Conservation (phyloP, 2,113 vertebrate species). For the Circaetus cinerascens region DNA sequence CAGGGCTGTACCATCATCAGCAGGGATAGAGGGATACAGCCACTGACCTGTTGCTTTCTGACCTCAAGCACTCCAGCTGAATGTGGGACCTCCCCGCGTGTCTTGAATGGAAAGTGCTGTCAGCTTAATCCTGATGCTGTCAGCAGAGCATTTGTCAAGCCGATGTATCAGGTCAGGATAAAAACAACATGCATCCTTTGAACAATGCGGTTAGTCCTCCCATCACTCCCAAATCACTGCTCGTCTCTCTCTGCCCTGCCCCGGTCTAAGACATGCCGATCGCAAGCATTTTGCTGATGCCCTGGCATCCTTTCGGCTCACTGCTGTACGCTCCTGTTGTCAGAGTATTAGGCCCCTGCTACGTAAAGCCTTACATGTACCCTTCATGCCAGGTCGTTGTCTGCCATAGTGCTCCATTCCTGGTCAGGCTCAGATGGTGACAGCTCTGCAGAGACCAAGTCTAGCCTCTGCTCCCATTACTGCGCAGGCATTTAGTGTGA, state of each 20-base stretch:
- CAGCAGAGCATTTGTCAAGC: not conserved
- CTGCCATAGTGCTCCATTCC: fast-evolving
- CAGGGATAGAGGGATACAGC: fast-evolving
- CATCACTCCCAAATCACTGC: not conserved
- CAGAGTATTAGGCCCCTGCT: too few relatives aligned
- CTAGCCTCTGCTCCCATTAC: not conserved
- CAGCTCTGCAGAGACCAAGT: not conserved
- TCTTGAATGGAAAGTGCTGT: not conserved
- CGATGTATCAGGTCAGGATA: not conserved
- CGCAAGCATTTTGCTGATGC: not conserved
- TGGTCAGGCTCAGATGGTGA: not conserved
- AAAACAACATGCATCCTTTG: not conserved
- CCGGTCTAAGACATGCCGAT: fast-evolving
- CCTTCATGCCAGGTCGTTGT: not conserved
- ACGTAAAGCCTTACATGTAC: fast-evolving
- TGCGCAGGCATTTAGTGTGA: not conserved
- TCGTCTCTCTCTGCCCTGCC: not conserved
- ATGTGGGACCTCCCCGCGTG: fast-evolving
- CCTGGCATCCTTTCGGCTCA: not conserved
- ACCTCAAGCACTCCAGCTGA: not conserved
- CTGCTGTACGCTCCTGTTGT: fast-evolving
- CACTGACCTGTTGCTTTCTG: not conserved
- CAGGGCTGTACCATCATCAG: not conserved
- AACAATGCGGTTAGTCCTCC: not conserved
- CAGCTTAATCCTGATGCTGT: not conserved